Conservation (phyloP, 2,888 invertebrate genomes). For the Myopa testacea region DNA sequence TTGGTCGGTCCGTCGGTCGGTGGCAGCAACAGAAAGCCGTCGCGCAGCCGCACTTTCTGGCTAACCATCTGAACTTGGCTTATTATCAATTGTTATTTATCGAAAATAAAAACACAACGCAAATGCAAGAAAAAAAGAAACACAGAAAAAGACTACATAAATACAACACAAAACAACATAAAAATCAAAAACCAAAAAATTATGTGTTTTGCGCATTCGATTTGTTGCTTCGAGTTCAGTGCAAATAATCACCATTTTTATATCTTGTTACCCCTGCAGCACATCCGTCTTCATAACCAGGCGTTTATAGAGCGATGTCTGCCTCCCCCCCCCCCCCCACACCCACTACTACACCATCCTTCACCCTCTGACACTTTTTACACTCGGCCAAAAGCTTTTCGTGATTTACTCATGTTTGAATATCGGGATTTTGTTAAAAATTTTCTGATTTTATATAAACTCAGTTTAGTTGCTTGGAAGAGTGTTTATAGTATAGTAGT, state of each 20-base stretch:
- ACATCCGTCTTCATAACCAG: background rate
- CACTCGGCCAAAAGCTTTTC: slow-evolving; percentile 25
- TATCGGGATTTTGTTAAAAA: slow-evolving; percentile 36
- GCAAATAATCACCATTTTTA: slow-evolving; percentile 26
- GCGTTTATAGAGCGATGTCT: background rate
- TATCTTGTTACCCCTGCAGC: background rate
- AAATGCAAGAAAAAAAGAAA: slow-evolving; percentile 50
- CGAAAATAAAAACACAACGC: slow-evolving; percentile 50
- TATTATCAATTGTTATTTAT: slow-evolving; percentile 63
- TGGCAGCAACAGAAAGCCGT: background rate
- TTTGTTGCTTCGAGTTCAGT: slow-evolving; percentile 14
- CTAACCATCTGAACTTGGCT: slow-evolving; percentile 26
- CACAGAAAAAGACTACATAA: background rate
- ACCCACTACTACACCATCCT: background rate
- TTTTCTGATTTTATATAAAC: slow-evolving; percentile 9
- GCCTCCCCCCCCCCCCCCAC: background rate
- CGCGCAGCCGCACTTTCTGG: background rate
- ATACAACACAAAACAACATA: slow-evolving; percentile 3
- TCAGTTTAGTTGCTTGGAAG: background rate
- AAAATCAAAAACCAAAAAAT: background rate
- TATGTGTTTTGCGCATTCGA: background rate
- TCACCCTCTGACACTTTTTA: background rate
- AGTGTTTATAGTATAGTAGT: background rate
- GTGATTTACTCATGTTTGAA: slow-evolving; percentile 45
- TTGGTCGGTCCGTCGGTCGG: background rate